Conservation (phyloP, 2,113 vertebrate genomes). For the Carassius auratus region DNA sequence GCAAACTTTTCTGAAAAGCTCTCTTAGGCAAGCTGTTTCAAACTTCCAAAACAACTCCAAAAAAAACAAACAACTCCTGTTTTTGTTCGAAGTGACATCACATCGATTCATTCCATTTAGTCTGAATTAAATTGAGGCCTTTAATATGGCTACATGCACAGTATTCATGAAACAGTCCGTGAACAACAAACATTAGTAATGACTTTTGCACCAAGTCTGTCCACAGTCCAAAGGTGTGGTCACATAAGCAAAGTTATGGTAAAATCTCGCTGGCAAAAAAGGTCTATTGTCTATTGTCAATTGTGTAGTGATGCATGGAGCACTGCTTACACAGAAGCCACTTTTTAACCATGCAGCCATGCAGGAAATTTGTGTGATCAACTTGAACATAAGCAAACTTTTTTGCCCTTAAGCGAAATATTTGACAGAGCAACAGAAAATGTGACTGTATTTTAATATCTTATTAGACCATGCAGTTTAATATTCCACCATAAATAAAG, state of each 20-base stretch:
- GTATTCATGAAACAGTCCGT: background rate
- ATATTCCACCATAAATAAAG: background rate
- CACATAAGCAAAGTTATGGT: background rate
- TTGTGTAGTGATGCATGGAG: background rate
- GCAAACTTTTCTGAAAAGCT: too few relatives aligned
- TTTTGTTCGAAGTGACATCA: too few relatives aligned
- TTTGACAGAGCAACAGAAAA: background rate
- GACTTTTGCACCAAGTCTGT: background rate
- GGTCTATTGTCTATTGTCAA: background rate
- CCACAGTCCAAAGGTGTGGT: too few relatives aligned
- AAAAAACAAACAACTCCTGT: too few relatives aligned
- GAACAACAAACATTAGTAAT: background rate
- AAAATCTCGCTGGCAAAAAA: background rate
- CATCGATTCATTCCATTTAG: too few relatives aligned
- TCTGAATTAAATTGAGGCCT: too few relatives aligned
- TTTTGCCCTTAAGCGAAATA: background rate
- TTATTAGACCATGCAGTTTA: background rate
- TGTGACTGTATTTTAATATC: background rate
- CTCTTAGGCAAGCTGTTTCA: too few relatives aligned
- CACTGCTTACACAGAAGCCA: background rate
- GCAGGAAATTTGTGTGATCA: background rate
- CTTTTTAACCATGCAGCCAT: background rate
- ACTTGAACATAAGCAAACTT: background rate
- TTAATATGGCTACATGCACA: background rate
- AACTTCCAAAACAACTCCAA: too few relatives aligned